These are phyloP conservation scores for Alloscopus bannaensis DNA, from an alignment of 2,888 invertebrate species.

Conservation along the genomic window DNA sequence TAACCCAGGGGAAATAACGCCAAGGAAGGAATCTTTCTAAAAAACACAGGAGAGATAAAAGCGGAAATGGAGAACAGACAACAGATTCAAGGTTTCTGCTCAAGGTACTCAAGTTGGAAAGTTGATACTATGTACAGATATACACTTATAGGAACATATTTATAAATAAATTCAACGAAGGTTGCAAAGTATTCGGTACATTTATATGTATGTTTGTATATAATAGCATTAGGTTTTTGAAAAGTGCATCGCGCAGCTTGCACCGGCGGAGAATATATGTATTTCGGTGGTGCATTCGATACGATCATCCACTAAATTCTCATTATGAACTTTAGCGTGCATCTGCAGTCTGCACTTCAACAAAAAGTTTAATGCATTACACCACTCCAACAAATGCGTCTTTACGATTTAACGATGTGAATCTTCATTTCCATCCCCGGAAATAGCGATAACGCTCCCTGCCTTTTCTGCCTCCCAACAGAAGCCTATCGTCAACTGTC, in stretches of 20 bases:
- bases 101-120: too few species aligned
- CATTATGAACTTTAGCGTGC: constrained; percentile 3
- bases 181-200: not conserved
- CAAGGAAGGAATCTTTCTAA: constrained; percentile 32
- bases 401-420: too few species aligned
- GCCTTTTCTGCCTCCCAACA: too few species aligned
- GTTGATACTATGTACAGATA: too few species aligned
- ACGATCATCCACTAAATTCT: constrained; percentile 32
- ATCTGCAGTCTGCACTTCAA: constrained; percentile 17
- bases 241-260: constrained; percentile 20
- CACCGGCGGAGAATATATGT: constrained; percentile 2
- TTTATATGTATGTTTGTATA: not conserved
- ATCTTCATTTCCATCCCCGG: too few species aligned
- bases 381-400: too few species aligned
- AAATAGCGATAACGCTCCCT: too few species aligned
- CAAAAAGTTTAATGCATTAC: too few species aligned
- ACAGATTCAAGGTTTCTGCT: too few species aligned
- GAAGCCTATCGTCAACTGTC: too few species aligned
- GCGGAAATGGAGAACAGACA: constrained; percentile 60
- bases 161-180: constrained; percentile 1
- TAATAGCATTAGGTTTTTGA: constrained; percentile 6
- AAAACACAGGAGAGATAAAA: constrained; percentile 32
- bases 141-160: too few species aligned
- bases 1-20: constrained; percentile 71
- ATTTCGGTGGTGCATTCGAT: constrained; percentile 10